Evolutionary conservation across 2,113 vertebrate species (phyloP).

Genomic region (Pseudorhombus dupliciocellatus): DNA sequence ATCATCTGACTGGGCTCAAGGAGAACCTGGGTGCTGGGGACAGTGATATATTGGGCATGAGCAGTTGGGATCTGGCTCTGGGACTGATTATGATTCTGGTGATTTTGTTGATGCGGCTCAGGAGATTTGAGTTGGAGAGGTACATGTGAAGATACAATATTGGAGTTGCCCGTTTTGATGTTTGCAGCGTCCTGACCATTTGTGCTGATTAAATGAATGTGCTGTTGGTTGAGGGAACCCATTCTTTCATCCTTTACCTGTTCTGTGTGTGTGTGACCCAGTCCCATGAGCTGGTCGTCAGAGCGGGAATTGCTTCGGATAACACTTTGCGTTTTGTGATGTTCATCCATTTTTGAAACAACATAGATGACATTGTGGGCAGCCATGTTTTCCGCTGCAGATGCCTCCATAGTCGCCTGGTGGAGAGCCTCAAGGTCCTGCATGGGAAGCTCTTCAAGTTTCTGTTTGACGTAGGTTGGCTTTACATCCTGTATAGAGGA

Average conservation of each 20-base stretch:
- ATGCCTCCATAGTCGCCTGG: constrained; percentile 85
- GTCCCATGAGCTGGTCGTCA: constrained; percentile 89
- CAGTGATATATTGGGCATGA: constrained; percentile 86
- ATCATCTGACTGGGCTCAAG: constrained; percentile 90
- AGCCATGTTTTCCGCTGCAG: constrained; percentile 82
- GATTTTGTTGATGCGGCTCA: constrained; percentile 84
- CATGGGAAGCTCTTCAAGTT: constrained; percentile 89
- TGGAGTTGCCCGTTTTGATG: constrained; percentile 84
- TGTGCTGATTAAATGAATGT: constrained; percentile 83
- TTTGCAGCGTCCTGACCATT: constrained; percentile 78
- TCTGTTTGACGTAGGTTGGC: constrained; percentile 85
- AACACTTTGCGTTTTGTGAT: constrained; percentile 92
- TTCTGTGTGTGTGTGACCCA: constrained; percentile 81
- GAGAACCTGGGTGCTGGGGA: constrained; percentile 89
- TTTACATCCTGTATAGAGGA: constrained; percentile 86
- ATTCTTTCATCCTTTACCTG: constrained; percentile 87
- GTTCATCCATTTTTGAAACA: constrained; percentile 91
- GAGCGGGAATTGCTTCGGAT: constrained; percentile 92
- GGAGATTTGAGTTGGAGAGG: constrained; percentile 86
- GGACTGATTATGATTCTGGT: constrained; percentile 78
- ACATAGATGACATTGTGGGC: constrained; percentile 86
- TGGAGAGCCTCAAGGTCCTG: constrained; percentile 90
- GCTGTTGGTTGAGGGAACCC: constrained; percentile 81
- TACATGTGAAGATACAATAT: constrained; percentile 84
- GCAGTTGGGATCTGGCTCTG: constrained; percentile 82